These are phyloP conservation scores for Rhagoletis zephyria DNA, from an alignment of 1,140 invertebrate species.

Conservation along the genomic window DNA sequence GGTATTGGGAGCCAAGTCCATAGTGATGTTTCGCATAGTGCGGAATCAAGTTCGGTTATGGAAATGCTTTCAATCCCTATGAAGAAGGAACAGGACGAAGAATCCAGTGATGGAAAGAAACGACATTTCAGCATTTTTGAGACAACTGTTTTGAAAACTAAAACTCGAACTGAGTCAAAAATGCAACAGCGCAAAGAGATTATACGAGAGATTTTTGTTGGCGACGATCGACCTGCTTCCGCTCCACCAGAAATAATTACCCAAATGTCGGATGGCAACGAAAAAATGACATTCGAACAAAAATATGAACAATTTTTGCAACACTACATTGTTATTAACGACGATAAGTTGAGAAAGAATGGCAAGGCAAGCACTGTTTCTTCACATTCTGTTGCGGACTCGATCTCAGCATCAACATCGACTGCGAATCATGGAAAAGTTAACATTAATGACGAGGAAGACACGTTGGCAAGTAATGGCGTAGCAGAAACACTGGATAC, in stretches of 20 bases:
- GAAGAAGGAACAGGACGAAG: slow-evolving; percentile 67
- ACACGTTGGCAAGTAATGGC: slow-evolving; percentile 53
- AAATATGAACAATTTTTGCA: slow-evolving; percentile 70
- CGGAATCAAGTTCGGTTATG: slow-evolving; percentile 32
- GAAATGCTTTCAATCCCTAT: neutral
- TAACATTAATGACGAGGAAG: slow-evolving; percentile 54
- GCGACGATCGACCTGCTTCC: slow-evolving; percentile 78
- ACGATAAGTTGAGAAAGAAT: slow-evolving; percentile 71
- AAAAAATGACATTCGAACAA: slow-evolving; percentile 66
- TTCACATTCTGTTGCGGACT: slow-evolving; percentile 9
- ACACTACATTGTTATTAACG: slow-evolving; percentile 70
- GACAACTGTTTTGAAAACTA: slow-evolving; percentile 81
- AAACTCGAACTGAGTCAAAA: slow-evolving; percentile 84
- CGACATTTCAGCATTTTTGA: slow-evolving; percentile 78
- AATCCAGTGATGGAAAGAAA: slow-evolving; percentile 75
- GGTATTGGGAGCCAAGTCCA: neutral
- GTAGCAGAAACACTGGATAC: slow-evolving; percentile 35
- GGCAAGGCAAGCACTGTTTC: neutral
- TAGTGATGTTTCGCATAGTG: slow-evolving; percentile 39
- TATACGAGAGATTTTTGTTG: slow-evolving; percentile 86
- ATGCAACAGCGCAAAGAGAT: slow-evolving; percentile 83
- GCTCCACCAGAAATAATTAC: slow-evolving; percentile 75
- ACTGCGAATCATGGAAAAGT: neutral
- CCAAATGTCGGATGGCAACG: slow-evolving; percentile 57
- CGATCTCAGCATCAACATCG: neutral